These are phyloP conservation scores for Cenopis cana DNA, from an alignment of 2,888 invertebrate species.

Conservation along the genomic window DNA sequence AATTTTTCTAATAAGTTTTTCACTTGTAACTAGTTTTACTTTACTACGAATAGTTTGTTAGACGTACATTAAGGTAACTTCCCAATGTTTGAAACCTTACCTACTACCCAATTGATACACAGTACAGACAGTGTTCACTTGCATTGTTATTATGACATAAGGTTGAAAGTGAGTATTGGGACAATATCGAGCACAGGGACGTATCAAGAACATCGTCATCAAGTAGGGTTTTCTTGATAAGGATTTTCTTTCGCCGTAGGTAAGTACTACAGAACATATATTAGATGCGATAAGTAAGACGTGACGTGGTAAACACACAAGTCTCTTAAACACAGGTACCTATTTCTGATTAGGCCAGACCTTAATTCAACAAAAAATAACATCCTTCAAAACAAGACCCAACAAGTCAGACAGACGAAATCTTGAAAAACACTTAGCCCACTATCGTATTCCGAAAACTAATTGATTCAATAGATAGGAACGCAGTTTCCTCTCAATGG, in stretches of 20 bases:
- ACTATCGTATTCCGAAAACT: conserved; percentile 36
- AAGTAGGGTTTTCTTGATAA: not conserved
- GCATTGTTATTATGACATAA: too few relatives aligned
- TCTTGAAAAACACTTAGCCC: conserved; percentile 38
- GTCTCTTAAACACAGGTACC: too few relatives aligned
- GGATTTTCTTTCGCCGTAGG: not conserved
- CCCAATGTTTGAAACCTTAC: too few relatives aligned
- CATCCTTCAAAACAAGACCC: conserved; percentile 14
- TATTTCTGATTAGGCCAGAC: not conserved
- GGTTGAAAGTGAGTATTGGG: not conserved
- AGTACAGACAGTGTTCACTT: too few relatives aligned
- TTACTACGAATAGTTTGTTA: too few relatives aligned
- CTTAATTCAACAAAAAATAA: not conserved
- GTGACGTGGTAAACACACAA: too few relatives aligned
- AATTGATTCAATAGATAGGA: conserved; percentile 43
- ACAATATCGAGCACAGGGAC: too few relatives aligned
- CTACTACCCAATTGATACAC: too few relatives aligned
- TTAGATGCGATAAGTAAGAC: too few relatives aligned
- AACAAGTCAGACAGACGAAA: conserved; percentile 18
- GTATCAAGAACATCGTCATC: too few relatives aligned
- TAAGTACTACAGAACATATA: not conserved
- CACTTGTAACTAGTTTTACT: too few relatives aligned
- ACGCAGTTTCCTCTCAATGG: conserved; percentile 43
- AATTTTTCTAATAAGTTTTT: not conserved
- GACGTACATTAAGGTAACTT: too few relatives aligned